Base-by-base conservation (phyloP, 2,888 invertebrate species). In the Glaucopsyche alexis region DNA sequence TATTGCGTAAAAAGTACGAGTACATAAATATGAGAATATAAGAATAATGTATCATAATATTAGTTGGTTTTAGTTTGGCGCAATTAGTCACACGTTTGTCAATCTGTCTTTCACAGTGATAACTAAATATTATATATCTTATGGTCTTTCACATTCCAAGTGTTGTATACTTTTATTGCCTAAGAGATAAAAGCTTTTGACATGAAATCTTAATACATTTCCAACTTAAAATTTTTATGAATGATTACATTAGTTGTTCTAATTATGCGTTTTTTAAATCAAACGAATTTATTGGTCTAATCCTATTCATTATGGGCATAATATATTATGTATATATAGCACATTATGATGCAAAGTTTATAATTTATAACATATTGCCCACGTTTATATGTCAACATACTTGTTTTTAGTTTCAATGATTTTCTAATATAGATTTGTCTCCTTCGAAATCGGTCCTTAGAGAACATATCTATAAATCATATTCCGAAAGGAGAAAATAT, bases 331-430 rank as follows among this genome's bases (percentile, higher is more conserved):
- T 60, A 60, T 60, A 13, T 60, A 14, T 60, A 60, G 13, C 60
- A 38, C 60, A 60, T 60, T 60, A 60, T 38, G 60, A 60, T 60
- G 60, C 60, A 60, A 60, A 60, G 29, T 60, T 7, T 60, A 14
- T 60, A 38, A 60, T 60, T 60, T 60, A 60, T 60, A 14, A 38
- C 14, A 38, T 60, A 7, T 60, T 38, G 60, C 60, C 60, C 29
- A 38, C 60, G 60, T 60, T 60, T 60, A 60, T 60, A 60, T 60
- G 60, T 60, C 60, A 38, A 60, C 14, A 60, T 60, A 60, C 60
- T 60, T 5, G 60, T 60, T 60, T 7, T 60, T 55, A 16, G 55
- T 7, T 42, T 7, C 7, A 0, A 42, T 60, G 11, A 7, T 60
- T 19, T 55, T 29, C 29, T 38, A 19, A 9, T 60, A 38, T 55